Conservation (phyloP, 1,140 invertebrate species). For the Aphis craccivora region DNA sequence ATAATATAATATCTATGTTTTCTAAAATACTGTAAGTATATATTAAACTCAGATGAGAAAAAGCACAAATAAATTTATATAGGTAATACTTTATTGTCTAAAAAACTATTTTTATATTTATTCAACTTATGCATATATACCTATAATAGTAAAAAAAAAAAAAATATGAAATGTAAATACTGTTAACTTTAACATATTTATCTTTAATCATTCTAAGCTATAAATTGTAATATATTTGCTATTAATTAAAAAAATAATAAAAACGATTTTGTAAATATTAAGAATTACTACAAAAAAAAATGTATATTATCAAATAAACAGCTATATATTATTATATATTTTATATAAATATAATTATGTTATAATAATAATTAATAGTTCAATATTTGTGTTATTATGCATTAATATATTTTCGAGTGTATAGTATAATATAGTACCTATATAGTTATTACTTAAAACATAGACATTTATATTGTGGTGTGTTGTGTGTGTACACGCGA, state of each 20-base stretch:
- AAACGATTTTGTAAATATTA: background rate
- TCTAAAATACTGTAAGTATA: background rate
- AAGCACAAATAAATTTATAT: background rate
- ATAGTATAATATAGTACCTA: background rate
- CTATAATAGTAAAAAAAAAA: background rate
- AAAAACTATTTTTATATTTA: conserved; percentile 25
- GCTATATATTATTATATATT: background rate
- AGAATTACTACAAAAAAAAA: background rate
- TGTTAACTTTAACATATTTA: background rate
- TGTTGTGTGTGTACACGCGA: background rate
- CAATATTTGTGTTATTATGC: background rate
- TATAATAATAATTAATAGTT: background rate
- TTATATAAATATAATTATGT: background rate
- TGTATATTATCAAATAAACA: conserved; percentile 10
- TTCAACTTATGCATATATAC: background rate
- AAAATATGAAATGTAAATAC: background rate
- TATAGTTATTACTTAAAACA: background rate
- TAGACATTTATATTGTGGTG: background rate
- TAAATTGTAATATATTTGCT: conserved; percentile 13
- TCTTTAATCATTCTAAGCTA: background rate
- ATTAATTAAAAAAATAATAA: conserved; percentile 3
- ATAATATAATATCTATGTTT: background rate
- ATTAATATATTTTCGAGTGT: background rate
- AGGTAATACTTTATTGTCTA: background rate
- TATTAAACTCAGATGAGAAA: background rate